Evolutionary conservation across 2,113 vertebrate genomes (phyloP).

Genomic region (Crotalus horridus): DNA sequence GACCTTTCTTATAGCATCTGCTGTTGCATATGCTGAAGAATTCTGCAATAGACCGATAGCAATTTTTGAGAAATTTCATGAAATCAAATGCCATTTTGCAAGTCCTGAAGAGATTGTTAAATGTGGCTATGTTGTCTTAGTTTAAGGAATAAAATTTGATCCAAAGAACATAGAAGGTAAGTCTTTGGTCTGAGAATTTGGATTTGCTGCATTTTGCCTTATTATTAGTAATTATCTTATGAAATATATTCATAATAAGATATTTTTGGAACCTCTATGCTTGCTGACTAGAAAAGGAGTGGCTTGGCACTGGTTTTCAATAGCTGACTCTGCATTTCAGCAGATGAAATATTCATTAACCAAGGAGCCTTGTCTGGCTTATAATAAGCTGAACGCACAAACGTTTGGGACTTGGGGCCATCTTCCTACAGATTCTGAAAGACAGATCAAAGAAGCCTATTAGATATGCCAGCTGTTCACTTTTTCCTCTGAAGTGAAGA

Average conservation of each 20-base stretch:
- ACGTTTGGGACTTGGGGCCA: neutral
- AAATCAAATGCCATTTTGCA: neutral
- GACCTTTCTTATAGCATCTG: neutral
- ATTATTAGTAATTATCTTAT: neutral
- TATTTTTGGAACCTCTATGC: neutral
- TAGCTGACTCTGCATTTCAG: neutral
- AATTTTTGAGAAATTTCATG: neutral
- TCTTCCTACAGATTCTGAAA: neutral
- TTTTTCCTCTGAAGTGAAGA: neutral
- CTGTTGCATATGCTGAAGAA: neutral
- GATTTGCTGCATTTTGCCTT: neutral
- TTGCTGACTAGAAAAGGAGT: neutral
- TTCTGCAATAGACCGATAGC: neutral
- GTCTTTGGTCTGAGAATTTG: neutral
- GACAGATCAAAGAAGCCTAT: neutral
- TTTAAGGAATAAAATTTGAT: neutral
- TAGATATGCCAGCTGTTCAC: neutral
- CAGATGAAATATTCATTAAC: neutral
- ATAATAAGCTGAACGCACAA: neutral
- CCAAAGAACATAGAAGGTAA: neutral
- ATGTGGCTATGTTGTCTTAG: neutral
- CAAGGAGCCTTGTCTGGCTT: neutral
- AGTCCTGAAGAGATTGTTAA: neutral
- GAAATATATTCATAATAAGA: neutral
- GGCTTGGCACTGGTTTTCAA: neutral